Base-by-base conservation (phyloP, 2,113 vertebrate species). In the Pogonocichla stellata region DNA sequence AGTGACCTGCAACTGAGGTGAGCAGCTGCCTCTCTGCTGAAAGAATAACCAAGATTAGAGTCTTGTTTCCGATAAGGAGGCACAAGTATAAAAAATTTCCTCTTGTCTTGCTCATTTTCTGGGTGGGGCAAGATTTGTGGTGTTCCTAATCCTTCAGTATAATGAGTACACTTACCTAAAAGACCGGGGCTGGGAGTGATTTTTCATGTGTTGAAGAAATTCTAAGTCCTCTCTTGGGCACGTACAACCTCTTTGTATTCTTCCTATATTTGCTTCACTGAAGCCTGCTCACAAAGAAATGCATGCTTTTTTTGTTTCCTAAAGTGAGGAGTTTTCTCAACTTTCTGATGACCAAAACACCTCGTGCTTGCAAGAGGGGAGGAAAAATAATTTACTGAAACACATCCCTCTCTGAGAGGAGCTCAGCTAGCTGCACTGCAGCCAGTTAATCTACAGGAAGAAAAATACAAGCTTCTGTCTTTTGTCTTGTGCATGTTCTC, bases 131-230 rank as follows among this genome's bases (percentile, higher is more conserved):
- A 12, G 50, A 67, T 66, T 50, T 71, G 12, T 80, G 48, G 25
- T 33, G 1, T 54, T 60, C 53, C 19, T 73, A 36, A 43, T 8
- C 58, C 17, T 54, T 42, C 62, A 60, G 33, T 25, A 36, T 50
- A 50, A 74, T 15, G 5, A 22, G 51, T 57, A 40, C 40, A 12
- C 78, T 69, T 91, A 80, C 78, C 74, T 95, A 82, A 53, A 95
- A 40, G 19, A 82, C 26, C 47, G 75, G 73, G 14, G 26, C 22
- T 54, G 50, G 33, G 70, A 86, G 43, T 85, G 65, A 31, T 78
- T 80, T 92, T 75, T 89, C 62, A 90, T 42, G 9, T 61, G 58
- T 61, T 83, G 71, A 22, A 87, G 79, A 84, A 94, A 96, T 73
- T 93, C 69, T 33, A 87, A 74, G 74, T 95, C 72, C 28, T 88